A percentile compares a stretch with the other conserved stretches of the same genome.
These are phyloP conservation scores for Cryptoprocta ferox DNA, from an alignment of 2,797 vertebrate species.

Conservation along the genomic window DNA sequence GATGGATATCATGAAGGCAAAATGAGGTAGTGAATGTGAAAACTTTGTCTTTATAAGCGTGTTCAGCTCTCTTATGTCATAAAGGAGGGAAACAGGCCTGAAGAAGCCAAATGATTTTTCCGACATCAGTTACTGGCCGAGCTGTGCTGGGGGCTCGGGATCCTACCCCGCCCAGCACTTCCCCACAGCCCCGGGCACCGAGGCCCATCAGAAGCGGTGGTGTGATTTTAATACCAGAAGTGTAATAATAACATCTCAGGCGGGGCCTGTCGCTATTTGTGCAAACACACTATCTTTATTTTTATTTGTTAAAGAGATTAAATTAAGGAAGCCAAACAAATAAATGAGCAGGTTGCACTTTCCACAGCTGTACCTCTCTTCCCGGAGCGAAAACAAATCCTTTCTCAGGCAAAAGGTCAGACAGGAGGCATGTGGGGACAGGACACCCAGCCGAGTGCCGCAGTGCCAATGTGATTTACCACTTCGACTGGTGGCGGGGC, in stretches of 20 bases:
- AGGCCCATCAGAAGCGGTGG: slow-evolving; percentile 6
- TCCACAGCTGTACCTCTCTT: slow-evolving; percentile 34
- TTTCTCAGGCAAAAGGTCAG: slow-evolving; percentile 51
- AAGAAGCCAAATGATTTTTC: neutral
- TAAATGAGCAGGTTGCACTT: slow-evolving; percentile 1
- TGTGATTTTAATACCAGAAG: slow-evolving; percentile 83
- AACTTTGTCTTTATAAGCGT: neutral
- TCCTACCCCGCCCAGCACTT: neutral
- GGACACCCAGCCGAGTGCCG: neutral
- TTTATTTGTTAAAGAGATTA: slow-evolving; percentile 82
- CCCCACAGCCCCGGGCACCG: neutral
- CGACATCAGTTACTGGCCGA: neutral
- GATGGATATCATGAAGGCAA: neutral
- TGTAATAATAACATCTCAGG: slow-evolving; percentile 74
- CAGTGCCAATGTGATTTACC: neutral
- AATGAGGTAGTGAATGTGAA: neutral
- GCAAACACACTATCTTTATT: slow-evolving; percentile 78
- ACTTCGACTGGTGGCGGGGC: neutral
- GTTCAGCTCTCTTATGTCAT: neutral
- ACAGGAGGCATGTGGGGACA: neutral
- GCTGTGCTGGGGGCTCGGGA: neutral
- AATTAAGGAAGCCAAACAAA: slow-evolving; percentile 79
- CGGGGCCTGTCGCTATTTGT: slow-evolving; percentile 60
- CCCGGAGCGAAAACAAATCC: slow-evolving; percentile 45
- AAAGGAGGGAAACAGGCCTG: neutral